These are phyloP conservation scores for Ailuropoda melanoleuca DNA, from an alignment of 2,113 vertebrate genomes.

Conservation along the genomic window DNA sequence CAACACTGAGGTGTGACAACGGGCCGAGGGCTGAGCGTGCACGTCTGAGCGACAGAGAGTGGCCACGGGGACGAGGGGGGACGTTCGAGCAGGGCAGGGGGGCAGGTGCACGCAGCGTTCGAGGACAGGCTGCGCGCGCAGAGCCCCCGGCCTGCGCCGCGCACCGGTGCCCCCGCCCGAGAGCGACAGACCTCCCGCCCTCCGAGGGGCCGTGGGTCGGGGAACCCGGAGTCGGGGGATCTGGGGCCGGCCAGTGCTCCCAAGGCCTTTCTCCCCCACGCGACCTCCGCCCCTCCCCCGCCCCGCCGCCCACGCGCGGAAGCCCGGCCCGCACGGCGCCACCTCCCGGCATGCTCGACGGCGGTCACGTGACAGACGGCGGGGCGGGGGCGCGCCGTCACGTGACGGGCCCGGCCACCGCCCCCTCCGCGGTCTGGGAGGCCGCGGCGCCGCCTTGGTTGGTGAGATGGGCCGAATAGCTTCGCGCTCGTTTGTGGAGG, in stretches of 20 bases:
- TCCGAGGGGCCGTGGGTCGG: not conserved
- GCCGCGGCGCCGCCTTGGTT: rapidly evolving
- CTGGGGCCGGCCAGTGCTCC: not conserved
- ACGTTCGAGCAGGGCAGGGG: not conserved
- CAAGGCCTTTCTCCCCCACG: no score
- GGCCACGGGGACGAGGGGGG: not conserved
- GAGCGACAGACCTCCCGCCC: not conserved
- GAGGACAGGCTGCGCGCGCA: no score
- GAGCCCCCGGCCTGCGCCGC: not conserved
- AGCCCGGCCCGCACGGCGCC: not conserved
- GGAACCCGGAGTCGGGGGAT: not conserved
- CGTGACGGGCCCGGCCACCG: not conserved
- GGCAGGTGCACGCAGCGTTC: not conserved
- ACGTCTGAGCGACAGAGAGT: no score
- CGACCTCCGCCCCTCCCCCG: not conserved
- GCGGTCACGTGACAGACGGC: not conserved
- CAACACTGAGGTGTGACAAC: not conserved
- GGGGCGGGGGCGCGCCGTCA: not conserved
- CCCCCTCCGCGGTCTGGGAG: not conserved
- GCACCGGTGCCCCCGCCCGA: not conserved
- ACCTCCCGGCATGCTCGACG: constrained; percentile 38
- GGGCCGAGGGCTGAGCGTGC: no score
- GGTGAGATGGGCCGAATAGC: no score
- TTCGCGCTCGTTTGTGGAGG: no score
- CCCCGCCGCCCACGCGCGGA: not conserved